Evolutionary conservation across 2,888 invertebrate genomes (phyloP).

Genomic region (Theretra japonica): DNA sequence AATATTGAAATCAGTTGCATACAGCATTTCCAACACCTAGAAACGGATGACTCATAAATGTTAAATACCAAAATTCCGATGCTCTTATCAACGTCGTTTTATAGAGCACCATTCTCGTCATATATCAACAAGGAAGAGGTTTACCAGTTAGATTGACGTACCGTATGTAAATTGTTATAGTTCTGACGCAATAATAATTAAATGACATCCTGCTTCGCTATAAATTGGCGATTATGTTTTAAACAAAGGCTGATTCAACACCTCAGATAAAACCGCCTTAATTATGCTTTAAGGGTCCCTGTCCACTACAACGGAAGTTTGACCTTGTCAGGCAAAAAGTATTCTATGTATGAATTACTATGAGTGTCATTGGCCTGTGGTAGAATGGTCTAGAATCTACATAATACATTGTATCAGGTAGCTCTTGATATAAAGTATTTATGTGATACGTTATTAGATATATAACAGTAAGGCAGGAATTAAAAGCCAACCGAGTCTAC

Average conservation of each 20-base stretch:
- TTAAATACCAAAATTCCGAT: slow-evolving; percentile 48
- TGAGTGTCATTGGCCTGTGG: too few relatives aligned
- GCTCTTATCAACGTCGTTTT: slow-evolving; percentile 32
- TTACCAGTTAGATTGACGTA: slow-evolving; percentile 43
- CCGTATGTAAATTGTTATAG: slow-evolving; percentile 40
- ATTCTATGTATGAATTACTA: too few relatives aligned
- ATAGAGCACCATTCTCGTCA: slow-evolving; percentile 32
- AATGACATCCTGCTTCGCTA: slow-evolving; percentile 33
- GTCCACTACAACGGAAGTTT: too few relatives aligned
- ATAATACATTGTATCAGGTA: too few relatives aligned
- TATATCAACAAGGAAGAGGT: slow-evolving; percentile 52
- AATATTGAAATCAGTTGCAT: background rate
- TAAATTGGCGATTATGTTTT: slow-evolving; percentile 33
- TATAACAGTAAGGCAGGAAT: too few relatives aligned
- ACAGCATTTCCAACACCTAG: background rate
- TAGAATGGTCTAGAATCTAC: too few relatives aligned
- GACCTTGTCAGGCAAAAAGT: too few relatives aligned
- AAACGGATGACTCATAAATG: slow-evolving; percentile 32
- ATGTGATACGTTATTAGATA: too few relatives aligned
- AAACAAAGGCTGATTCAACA: slow-evolving; percentile 17
- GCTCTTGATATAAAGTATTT: too few relatives aligned
- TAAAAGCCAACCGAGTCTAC: too few relatives aligned
- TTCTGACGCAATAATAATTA: slow-evolving; percentile 43
- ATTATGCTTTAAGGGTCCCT: too few relatives aligned
- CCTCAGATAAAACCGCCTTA: too few relatives aligned